A percentile compares a stretch with the other conserved stretches of the same genome.
These are phyloP conservation scores for Crossocerus cetratus DNA, from an alignment of 2,888 invertebrate genomes.

Conservation along the genomic window DNA sequence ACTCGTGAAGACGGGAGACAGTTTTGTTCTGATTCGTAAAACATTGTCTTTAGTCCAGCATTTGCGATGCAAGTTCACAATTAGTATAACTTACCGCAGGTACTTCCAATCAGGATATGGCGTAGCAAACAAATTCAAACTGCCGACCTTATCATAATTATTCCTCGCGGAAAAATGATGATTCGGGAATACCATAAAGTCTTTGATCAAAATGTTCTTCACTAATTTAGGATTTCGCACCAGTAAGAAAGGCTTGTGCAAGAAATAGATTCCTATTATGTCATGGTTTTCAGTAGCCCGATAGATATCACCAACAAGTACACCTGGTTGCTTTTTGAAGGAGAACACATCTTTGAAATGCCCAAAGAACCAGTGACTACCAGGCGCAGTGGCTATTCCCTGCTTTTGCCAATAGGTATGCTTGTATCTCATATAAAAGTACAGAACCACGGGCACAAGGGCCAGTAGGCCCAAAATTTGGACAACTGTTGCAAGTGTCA, in stretches of 20 bases:
- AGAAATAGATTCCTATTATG: conserved; percentile 76
- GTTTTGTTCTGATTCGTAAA: conserved; percentile 64
- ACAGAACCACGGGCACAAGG: neutral
- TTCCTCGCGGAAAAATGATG: conserved; percentile 72
- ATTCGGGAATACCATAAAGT: conserved; percentile 77
- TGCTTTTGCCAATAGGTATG: conserved; percentile 61
- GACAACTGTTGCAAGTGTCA: neutral
- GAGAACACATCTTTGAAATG: conserved; percentile 55
- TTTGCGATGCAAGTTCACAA: neutral
- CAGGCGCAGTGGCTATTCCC: conserved; percentile 55
- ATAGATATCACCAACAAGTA: conserved; percentile 55
- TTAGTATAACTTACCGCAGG: conserved; percentile 64
- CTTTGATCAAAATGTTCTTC: conserved; percentile 77
- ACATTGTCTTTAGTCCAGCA: no score
- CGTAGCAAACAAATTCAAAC: conserved; percentile 72
- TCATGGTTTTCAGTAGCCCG: conserved; percentile 48
- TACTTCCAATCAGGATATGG: conserved; percentile 78
- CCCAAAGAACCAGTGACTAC: conserved; percentile 57
- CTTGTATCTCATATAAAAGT: conserved; percentile 53
- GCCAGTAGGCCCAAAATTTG: neutral
- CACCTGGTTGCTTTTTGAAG: conserved; percentile 37
- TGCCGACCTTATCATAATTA: conserved; percentile 67
- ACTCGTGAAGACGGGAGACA: conserved; percentile 79
- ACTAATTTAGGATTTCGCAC: conserved; percentile 76
- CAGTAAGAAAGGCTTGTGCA: conserved; percentile 77